Evolutionary conservation across 2,113 vertebrate species (phyloP).

Genomic region (Narcine bancroftii): DNA sequence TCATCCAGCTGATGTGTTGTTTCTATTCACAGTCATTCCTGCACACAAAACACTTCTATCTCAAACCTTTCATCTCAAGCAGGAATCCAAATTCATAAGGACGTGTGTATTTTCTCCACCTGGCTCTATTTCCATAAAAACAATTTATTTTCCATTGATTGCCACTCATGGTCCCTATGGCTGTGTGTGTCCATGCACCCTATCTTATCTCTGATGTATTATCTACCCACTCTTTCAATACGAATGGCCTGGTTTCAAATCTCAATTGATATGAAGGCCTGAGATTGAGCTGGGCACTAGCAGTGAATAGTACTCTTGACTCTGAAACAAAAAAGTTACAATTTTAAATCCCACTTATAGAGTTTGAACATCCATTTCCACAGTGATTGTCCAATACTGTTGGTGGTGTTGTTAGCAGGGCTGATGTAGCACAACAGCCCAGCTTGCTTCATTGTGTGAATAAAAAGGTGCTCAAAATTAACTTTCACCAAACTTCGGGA

Average conservation of each 20-base stretch:
- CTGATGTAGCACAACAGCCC: too few species aligned
- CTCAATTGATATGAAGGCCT: too few species aligned
- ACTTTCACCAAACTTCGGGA: too few species aligned
- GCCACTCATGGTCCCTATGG: neutral
- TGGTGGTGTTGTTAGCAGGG: too few species aligned
- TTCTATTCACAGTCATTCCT: slow-evolving; percentile 2
- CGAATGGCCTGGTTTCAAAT: neutral
- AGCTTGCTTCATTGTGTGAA: too few species aligned
- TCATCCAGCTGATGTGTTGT: neutral
- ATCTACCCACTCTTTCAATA: neutral
- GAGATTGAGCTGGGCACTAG: neutral
- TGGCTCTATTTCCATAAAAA: neutral
- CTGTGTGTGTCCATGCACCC: neutral
- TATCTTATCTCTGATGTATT: neutral
- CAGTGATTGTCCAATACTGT: too few species aligned
- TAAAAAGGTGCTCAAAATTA: too few species aligned
- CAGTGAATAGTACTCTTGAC: too few species aligned
- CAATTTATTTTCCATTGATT: neutral
- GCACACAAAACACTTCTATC: neutral
- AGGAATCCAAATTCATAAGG: neutral
- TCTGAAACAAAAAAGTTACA: too few species aligned
- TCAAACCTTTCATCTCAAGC: neutral
- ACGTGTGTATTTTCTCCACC: neutral
- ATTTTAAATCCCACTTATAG: too few species aligned
- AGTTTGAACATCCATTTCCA: too few species aligned